Base-by-base conservation (phyloP, 2,888 invertebrate species). In the Chrysolina americana region DNA sequence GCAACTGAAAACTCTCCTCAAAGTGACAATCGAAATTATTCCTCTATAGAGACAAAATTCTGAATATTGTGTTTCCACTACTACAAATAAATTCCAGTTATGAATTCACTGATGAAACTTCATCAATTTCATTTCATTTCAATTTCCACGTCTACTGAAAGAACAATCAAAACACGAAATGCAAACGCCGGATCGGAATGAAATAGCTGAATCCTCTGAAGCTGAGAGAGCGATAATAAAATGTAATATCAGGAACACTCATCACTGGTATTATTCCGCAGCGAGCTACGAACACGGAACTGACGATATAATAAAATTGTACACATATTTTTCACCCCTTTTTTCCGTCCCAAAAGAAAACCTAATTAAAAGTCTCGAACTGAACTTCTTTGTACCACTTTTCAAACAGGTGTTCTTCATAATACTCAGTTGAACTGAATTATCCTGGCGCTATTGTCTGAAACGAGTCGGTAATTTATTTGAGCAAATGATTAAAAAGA, bases 401-500 rank as follows among this genome's bases (percentile, higher is more conserved):
- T 17, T 2, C 50, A 19, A 13, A 59, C 56, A 59, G 56, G 28
- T 59, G 56, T 23, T 23, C 56, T 11, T 6, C 15, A 1, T 6
- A 11, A 6, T 36, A 59, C 36, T 36, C 50, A n/a, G n/a, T 50
- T 17, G 19, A 50, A 59, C 9, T 36, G 59, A 59, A 59, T 28
- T 28, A 59, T 28, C n/a, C n/a, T n/a, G 6, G 13, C 19, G 23
- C 36, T 15, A 59, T 36, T 59, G 59, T 36, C 28, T 59, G 28
- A 10, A n/a, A n/a, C 6, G n/a, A n/a, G 28, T n/a, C n/a, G 3
- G n/a, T 59, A 9, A 59, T 59, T 59, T n/a, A 59, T 59, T 59
- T 59, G 28, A 36, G 59, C 59, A 28, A 59, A 59, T 59, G 28
- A 59, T 59, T 36, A 59, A 59, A 59, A 59, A 59, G 59, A 59